A percentile compares a stretch with the other conserved stretches of the same genome.
Conservation (phyloP, 2,888 invertebrate genomes). For the Choreutis nemorana region DNA sequence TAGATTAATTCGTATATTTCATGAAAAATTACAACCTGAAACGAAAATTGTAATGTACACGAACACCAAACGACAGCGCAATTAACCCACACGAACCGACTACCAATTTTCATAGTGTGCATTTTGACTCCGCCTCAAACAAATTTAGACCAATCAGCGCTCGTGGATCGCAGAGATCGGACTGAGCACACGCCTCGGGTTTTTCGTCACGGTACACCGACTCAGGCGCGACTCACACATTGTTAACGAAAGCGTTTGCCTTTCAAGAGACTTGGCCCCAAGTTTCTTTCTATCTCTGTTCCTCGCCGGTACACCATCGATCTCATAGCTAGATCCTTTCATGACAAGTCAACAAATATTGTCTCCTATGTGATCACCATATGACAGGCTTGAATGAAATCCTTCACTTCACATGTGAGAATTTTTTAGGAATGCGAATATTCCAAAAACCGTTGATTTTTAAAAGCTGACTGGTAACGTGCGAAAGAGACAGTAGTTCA, state of each 20-base stretch:
- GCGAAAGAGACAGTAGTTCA: constrained; percentile 51
- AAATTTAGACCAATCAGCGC: constrained; percentile 51
- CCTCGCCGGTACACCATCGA: constrained; percentile 24
- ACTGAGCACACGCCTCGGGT: constrained; percentile 59
- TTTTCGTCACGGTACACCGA: constrained; percentile 62
- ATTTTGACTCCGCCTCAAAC: constrained; percentile 50
- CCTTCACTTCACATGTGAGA: too few species aligned
- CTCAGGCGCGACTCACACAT: constrained; percentile 67
- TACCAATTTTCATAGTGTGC: constrained; percentile 46
- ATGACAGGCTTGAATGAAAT: too few species aligned
- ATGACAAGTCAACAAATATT: too few species aligned
- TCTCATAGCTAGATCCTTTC: too few species aligned
- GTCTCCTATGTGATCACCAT: too few species aligned
- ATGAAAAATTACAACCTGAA: constrained; percentile 38
- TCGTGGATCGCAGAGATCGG: constrained; percentile 54
- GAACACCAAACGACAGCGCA: constrained; percentile 53
- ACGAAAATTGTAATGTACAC: constrained; percentile 43
- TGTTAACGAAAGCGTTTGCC: constrained; percentile 52
- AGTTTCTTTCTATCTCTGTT: constrained; percentile 46
- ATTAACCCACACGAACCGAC: constrained; percentile 54
- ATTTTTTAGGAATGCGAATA: too few species aligned
- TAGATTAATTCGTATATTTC: constrained; percentile 9
- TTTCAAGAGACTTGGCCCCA: constrained; percentile 56
- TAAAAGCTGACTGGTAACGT: constrained; percentile 14
- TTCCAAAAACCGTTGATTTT: too few species aligned